A percentile compares a stretch with the other conserved stretches of the same genome.
phyloP scores from a whole-genome alignment of 2,888 invertebrate species.

The Phortica magna region DNA sequence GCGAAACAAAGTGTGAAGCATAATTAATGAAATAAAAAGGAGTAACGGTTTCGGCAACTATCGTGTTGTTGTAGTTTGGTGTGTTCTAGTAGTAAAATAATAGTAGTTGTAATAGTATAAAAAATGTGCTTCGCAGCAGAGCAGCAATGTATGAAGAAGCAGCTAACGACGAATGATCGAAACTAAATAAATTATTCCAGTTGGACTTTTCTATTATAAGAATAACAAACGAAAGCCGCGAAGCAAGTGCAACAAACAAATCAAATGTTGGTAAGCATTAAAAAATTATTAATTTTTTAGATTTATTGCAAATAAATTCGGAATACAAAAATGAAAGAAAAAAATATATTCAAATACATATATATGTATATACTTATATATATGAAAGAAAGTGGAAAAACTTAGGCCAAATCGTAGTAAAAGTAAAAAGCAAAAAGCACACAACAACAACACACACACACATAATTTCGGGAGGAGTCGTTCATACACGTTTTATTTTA shows the following conservation, averaged over 20 bases:
- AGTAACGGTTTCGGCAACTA: constrained; percentile 20
- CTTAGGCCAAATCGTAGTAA: background rate
- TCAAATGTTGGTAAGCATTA: background rate
- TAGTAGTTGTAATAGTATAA: constrained; percentile 11
- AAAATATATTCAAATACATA: background rate
- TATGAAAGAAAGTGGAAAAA: background rate
- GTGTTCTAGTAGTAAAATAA: constrained; percentile 19
- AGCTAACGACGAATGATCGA: background rate
- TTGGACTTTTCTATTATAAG: background rate
- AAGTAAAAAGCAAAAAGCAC: background rate
- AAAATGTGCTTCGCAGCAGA: constrained; percentile 26
- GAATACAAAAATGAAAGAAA: background rate
- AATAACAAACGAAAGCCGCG: background rate
- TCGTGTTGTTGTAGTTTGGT: constrained; percentile 11
- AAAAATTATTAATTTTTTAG: constrained; percentile 1
- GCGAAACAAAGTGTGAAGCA: constrained; percentile 29
- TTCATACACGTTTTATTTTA: background rate
- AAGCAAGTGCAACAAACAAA: constrained; percentile 8
- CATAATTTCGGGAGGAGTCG: constrained; percentile 23
- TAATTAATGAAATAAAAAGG: constrained; percentile 19
- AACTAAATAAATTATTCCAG: background rate
- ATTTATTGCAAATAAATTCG: constrained; percentile 23
- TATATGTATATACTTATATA: background rate
- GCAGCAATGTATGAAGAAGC: background rate
- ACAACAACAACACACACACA: background rate